Conservation (phyloP, 1,140 invertebrate species). For the Portunus trituberculatus region DNA sequence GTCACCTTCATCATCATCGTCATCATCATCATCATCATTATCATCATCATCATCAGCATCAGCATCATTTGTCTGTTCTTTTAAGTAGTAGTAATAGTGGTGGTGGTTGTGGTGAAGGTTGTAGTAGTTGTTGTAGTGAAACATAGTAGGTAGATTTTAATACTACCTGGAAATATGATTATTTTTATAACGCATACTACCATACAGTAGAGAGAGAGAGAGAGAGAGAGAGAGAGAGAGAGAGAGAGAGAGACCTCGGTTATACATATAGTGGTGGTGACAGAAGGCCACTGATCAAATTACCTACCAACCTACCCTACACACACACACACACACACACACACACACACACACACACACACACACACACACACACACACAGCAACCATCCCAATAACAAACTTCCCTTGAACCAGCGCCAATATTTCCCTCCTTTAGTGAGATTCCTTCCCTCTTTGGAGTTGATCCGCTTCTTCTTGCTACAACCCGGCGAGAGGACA, state of each 20-base stretch:
- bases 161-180: too few species aligned
- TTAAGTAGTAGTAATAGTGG: neutral
- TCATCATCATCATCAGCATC: too few species aligned
- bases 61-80: neutral
- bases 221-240: neutral
- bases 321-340: constrained; percentile 20
- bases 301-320: neutral
- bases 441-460: neutral
- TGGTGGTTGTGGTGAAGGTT: neutral
- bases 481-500: neutral
- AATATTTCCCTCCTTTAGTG: neutral
- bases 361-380: constrained; percentile 6
- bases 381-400: neutral
- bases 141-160: too few species aligned
- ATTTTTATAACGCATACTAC: too few species aligned
- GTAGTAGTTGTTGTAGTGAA: neutral
- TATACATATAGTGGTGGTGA: constrained; percentile 2
- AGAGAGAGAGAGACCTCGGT: neutral
- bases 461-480: neutral
- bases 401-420: neutral
- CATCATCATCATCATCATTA: too few species aligned
- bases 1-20: too few species aligned
- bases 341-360: constrained; percentile 20
- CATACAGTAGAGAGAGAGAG: neutral
- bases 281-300: neutral